phyloP scores from a whole-genome alignment of 92 coral and sea anemone species.

The Pocillopora meandrina region DNA sequence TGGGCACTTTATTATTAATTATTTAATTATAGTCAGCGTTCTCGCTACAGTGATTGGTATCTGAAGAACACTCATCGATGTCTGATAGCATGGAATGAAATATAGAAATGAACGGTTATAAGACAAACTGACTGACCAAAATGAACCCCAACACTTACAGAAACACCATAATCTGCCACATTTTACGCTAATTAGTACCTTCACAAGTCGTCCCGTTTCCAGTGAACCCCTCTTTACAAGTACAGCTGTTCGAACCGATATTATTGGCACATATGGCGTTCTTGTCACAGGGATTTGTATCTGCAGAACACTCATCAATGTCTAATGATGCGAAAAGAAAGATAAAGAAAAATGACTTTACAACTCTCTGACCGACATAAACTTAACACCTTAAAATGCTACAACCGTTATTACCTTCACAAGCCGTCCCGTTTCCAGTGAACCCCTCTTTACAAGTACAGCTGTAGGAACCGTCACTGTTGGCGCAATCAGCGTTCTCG shows the following conservation, averaged over 20 bases:
- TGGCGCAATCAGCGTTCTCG: conserved; percentile 44
- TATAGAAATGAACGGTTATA: not conserved
- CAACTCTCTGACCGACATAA: too few relatives aligned
- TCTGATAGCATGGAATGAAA: conserved; percentile 5
- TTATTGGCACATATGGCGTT: too few relatives aligned
- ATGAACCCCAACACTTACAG: too few relatives aligned
- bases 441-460: conserved; percentile 66
- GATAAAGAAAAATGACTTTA: not conserved
- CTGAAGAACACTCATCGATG: conserved; percentile 49
- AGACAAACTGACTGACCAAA: not conserved
- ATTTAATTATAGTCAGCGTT: conserved; percentile 42
- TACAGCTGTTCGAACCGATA: conserved; percentile 67
- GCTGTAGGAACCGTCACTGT: conserved; percentile 60
- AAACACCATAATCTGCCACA: too few relatives aligned
- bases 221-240: conserved; percentile 63
- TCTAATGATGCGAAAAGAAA: conserved; percentile 10
- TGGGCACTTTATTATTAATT: too few relatives aligned
- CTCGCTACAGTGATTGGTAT: conserved; percentile 38
- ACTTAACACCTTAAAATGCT: too few relatives aligned
- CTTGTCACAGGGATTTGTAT: not conserved
- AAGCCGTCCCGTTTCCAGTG: conserved; percentile 57
- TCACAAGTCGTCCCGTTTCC: not conserved
- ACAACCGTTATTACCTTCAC: conserved; percentile 38
- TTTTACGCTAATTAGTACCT: too few relatives aligned
- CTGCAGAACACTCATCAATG: not conserved